Conservation (phyloP, 2,888 invertebrate genomes). For the Cataglyphis rosenhaueri region DNA sequence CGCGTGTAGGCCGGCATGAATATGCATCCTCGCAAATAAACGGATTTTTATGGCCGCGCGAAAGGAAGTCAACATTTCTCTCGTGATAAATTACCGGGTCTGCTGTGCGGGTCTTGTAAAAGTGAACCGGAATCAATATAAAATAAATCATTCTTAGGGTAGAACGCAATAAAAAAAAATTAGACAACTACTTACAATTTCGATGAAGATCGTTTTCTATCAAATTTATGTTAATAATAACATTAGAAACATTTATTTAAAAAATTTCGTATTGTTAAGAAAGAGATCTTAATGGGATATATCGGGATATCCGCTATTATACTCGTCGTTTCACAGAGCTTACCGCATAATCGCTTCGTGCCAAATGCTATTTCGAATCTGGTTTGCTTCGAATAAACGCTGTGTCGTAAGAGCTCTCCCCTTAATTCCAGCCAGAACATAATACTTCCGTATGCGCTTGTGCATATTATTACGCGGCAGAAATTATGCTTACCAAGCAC, state of each 20-base stretch:
- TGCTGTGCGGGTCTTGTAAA: neutral
- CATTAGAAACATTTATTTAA: neutral
- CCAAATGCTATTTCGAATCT: conserved; percentile 6
- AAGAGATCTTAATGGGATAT: neutral
- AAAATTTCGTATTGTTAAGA: neutral
- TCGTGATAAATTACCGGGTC: neutral
- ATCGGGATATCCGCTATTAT: no score
- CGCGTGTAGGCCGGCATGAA: conserved; percentile 1
- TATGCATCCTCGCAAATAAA: conserved; percentile 27
- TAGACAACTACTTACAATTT: neutral
- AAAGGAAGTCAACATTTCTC: neutral
- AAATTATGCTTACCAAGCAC: conserved; percentile 21
- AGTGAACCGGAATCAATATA: neutral
- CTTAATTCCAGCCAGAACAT: neutral
- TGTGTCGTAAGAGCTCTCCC: neutral
- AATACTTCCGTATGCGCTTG: neutral
- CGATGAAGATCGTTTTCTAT: neutral
- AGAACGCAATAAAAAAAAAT: neutral
- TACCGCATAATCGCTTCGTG: neutral
- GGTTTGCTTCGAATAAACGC: neutral
- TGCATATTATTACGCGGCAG: conserved; percentile 19
- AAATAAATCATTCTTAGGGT: neutral
- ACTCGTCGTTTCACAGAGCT: neutral
- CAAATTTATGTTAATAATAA: neutral
- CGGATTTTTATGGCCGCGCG: conserved; percentile 16